Conservation (phyloP, 2,113 vertebrate genomes). For the Furnarius figulus region DNA sequence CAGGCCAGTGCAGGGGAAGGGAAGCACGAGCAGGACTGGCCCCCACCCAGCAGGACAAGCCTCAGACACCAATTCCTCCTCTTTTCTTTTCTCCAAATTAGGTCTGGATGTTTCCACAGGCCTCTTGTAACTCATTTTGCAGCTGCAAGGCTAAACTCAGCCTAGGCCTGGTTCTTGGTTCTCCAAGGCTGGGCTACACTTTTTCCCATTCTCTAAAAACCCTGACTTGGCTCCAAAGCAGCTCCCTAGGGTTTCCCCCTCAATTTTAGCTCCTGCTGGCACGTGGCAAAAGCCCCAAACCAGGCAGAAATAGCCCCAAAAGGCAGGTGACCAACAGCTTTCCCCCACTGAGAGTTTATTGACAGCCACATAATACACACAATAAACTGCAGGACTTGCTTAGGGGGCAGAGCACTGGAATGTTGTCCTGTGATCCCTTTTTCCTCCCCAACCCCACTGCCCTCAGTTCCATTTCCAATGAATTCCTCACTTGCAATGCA, state of each 20-base stretch:
- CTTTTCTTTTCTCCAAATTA: conserved; percentile 57
- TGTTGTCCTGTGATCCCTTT: not conserved
- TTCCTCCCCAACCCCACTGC: not conserved
- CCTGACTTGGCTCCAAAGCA: not conserved
- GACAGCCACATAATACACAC: not conserved
- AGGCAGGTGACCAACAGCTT: not conserved
- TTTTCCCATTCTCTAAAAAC: not conserved
- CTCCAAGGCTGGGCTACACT: not conserved
- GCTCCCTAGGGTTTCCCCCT: not conserved
- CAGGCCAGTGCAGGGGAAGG: not conserved
- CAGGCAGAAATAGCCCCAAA: not conserved
- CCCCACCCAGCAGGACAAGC: conserved; percentile 10
- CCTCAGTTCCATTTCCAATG: conserved; percentile 3
- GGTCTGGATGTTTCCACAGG: not conserved
- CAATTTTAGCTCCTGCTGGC: not conserved
- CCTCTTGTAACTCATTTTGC: not conserved
- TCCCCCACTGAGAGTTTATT: not conserved
- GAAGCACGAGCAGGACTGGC: conserved; percentile 1
- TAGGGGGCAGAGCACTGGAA: not conserved
- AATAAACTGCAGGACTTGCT: not conserved
- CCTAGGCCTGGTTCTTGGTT: not conserved
- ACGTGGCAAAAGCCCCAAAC: not conserved
- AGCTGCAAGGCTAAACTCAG: not conserved
- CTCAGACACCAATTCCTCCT: conserved; percentile 3
- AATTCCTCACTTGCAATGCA: not conserved